Base-by-base conservation (phyloP, 1,140 invertebrate genomes). In the Ips typographus region DNA sequence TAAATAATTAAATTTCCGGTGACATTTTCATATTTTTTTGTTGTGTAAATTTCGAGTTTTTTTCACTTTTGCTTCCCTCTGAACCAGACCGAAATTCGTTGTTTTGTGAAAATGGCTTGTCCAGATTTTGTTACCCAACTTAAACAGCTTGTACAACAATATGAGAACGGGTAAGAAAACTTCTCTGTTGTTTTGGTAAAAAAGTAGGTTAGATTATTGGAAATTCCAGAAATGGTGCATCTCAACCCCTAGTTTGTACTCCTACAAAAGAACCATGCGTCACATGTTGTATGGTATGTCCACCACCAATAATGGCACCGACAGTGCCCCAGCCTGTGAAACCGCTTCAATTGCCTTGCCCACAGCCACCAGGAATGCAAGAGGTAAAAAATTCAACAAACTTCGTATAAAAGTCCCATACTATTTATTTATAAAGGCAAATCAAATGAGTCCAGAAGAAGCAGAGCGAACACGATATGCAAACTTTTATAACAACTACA, bases 401-500 rank as follows among this genome's bases (percentile, higher is more conserved):
- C 22, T 22, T 39, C 8, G 4, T 62, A 62, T 39, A 62, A 36
- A 7, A 22, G 22, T 62, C n/a, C 3, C 4, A 37, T 6, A 63
- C n/a, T 63, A 7, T 43, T 40, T 7, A 7, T 43, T 7, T 40
- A 38, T 40, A 4, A 43, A 22, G 22, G 22, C 22, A 22, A 22
- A 22, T 41, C 1, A 2, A 42, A 65, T 65, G 57, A 40, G 5
- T 41, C 38, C 22, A 69, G 73, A 74, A 49, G 75, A 75, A 61
- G 68, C 70, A 4, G 58, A 70, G 40, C 8, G 51, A 42, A 73
- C 37, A 22, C 64, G 77, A 53, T 76, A 76, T 40, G 71, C 75
- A 5, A 78, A 78, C 56, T 78, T 76, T 47, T 78, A 78, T 61
- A 78, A 78, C 63, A 74, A 76, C 59, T 78, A 77, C 56, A 78